phyloP scores from a whole-genome alignment of 2,888 invertebrate species.

The Dendrolimus houi region DNA sequence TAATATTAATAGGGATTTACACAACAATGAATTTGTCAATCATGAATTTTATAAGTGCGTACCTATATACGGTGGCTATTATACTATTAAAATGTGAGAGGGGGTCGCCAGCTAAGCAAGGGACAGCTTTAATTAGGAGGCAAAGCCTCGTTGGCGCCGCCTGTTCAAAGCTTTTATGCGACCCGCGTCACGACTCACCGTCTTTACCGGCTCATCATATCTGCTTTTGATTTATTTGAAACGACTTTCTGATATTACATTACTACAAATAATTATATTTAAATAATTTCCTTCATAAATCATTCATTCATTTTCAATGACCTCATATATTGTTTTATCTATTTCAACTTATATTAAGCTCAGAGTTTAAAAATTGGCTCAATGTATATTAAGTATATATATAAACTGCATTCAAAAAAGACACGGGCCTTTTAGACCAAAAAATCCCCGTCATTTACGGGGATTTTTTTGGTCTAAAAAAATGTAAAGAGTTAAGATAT shows the following conservation, averaged over 20 bases:
- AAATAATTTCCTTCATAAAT: too few relatives aligned
- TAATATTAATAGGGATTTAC: not conserved
- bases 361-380: too few relatives aligned
- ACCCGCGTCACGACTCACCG: conserved; percentile 16
- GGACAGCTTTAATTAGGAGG: conserved; percentile 21
- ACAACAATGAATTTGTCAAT: not conserved
- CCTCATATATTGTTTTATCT: too few relatives aligned
- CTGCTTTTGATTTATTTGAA: conserved; percentile 12
- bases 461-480: too few relatives aligned
- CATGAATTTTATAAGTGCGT: not conserved
- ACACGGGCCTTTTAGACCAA: too few relatives aligned
- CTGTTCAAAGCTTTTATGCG: conserved; percentile 14
- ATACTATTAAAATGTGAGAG: conserved; percentile 8
- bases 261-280: too few relatives aligned
- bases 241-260: not conserved
- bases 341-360: too few relatives aligned
- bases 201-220: conserved; percentile 13
- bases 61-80: conserved; percentile 3
- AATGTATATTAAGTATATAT: too few relatives aligned
- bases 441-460: too few relatives aligned
- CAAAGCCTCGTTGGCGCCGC: conserved; percentile 10
- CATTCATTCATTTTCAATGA: too few relatives aligned
- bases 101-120: conserved; percentile 14
- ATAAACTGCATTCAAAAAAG: too few relatives aligned
- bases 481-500: too few relatives aligned